Evolutionary conservation across 2,113 vertebrate genomes (phyloP), one percentile per base, ranked within the genome.

Genomic region (Notechis scutatus): DNA sequence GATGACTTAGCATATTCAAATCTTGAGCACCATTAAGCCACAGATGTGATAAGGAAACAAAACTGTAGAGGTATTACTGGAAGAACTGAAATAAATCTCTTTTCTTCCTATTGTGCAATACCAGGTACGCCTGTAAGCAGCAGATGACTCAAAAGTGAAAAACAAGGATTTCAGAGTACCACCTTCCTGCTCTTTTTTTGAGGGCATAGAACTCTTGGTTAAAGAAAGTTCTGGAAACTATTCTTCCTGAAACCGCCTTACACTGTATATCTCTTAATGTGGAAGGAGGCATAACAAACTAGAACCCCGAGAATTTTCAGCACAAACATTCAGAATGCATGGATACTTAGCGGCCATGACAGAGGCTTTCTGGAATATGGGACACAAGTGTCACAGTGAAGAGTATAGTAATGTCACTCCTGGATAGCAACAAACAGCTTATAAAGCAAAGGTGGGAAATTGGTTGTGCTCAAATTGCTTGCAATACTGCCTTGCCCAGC

Each of bases 21-120:
- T 56, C 45, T 91, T 42, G 89, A 85, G 90, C 88, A 74, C n/a
- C 23, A 86, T 34, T 86, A 94, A 90, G 56, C 91, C 86, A 57
- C 39, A 14, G 64, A 14, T 85, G 90, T 26, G 1, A 0, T 23
- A 94, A 74, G 89, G 7, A 87, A 95, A 93, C 0, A 42, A 69
- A 81, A 54, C 14, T 92, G 90, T 20, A 42, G 10, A 42, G 69
- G 20, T 50, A 91, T 26, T 90, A 95, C 54, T 1, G 8, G 39
- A 45, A 94, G 89, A 34, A 91, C 3, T 55, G 69, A 1, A 3
- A 92, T 88, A 81, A 42, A 54, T 47, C 15, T n/a, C 29, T 39
- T 56, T 90, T 94, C 94, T 94, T 85, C 91, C 47, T 57, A 52
- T 90, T 90, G 92, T 90, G 93, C 94, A 94, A 89, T 55, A 92